Evolutionary conservation across 1,140 invertebrate genomes (phyloP), one percentile per base, ranked within the genome.

Genomic region (Heliconius eleuchia): DNA sequence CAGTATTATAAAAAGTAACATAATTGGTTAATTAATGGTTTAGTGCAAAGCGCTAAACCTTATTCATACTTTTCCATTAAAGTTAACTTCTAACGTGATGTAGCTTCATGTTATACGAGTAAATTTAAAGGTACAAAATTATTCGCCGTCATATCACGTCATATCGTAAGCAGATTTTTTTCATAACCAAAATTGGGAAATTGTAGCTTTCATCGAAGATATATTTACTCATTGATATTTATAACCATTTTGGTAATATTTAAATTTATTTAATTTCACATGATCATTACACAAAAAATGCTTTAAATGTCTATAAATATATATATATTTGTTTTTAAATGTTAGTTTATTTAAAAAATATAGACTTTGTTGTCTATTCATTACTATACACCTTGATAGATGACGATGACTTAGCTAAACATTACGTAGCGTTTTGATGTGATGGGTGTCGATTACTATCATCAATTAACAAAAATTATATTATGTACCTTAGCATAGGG

Each of bases 71-170:
- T 66, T 66, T 27, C 60, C 60, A 66, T 27, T 66, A 66, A 27
- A 66, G 11, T 66, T 27, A 66, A 52, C 18, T 60, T 23, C 1
- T 60, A 30, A 30, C 60, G 60, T 27, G 57, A 66, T 27, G 11
- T n/a, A 73, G 71, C 77, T 70, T 73, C 37, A 70, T 46, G 9
- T 66, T 66, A 30, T 66, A 66, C 9, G 13, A 66, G 11, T 66
- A 66, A 75, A 57, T 71, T 46, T 78, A 81, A 82, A 87, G 86
- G 91, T 93, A 94, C 91, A 93, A 93, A 94, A 85, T 86, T 84
- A 88, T 87, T 87, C 87, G 86, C 86, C 78, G 77, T 90, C 91
- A 93, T 93, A 93, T 94, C 92, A 89, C 84, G 77, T 90, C 90
- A 92, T 91, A 94, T 94, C 92, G 84, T 78, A 81, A 77, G 85